Percentiles rank a stretch among this genome's conserved stretches.
Conservation (phyloP, 2,113 vertebrate species). For the Vulpes lagopus region DNA sequence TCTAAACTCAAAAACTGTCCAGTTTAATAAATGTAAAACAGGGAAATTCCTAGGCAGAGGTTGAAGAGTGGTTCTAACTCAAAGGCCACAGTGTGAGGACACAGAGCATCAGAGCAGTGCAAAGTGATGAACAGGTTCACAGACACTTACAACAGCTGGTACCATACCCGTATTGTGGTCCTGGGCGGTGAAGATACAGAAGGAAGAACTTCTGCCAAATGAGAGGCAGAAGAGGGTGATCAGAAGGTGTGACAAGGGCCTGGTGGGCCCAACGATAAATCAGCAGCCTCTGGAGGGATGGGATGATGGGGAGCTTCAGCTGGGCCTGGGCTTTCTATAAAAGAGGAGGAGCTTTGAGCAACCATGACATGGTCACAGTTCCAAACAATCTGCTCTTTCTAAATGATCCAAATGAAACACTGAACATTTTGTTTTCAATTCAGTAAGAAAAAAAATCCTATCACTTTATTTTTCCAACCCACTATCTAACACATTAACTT, state of each 20-base stretch:
- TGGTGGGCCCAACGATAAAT: constrained; percentile 98
- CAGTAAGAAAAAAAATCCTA: background rate
- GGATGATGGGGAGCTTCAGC: constrained; percentile 95
- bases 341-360: constrained; percentile 52
- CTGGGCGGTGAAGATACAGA: constrained; percentile 96
- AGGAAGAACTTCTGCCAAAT: constrained; percentile 99
- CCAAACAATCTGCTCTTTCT: background rate
- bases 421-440: background rate
- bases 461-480: background rate
- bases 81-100: background rate
- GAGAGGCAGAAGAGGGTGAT: constrained; percentile 95
- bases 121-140: background rate
- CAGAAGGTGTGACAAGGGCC: constrained; percentile 94
- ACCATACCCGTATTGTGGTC: constrained; percentile 96
- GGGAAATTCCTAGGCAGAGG: background rate
- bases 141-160: background rate
- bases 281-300: constrained; percentile 96
- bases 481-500: background rate
- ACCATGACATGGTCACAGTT: background rate
- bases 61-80: background rate
- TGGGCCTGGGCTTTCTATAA: constrained; percentile 95
- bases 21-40: background rate
- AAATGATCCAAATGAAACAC: constrained; percentile 7
- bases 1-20: background rate
- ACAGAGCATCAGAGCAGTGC: background rate